A percentile compares a stretch with the other conserved stretches of the same genome.
These are phyloP conservation scores for Pseudomyrmex gracilis DNA, from an alignment of 1,140 invertebrate species.

Conservation along the genomic window DNA sequence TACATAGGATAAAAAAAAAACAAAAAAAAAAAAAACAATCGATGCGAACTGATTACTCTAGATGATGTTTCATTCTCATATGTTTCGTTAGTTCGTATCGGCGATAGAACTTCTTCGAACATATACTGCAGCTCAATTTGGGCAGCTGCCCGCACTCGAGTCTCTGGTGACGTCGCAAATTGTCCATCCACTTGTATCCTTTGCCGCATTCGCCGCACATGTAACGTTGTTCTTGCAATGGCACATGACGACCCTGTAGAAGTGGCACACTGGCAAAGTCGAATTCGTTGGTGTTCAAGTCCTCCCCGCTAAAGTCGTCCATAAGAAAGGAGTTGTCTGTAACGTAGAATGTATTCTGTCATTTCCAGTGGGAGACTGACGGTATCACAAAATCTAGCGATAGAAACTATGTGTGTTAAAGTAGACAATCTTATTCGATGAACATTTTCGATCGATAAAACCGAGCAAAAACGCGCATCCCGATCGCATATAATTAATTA, in stretches of 20 bases:
- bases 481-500: not conserved
- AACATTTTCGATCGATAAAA: not conserved
- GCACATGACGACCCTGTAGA: not conserved
- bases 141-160: conserved; percentile 83
- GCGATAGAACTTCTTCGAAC: conserved; percentile 74
- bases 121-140: conserved; percentile 79
- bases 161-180: conserved; percentile 80
- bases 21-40: no score
- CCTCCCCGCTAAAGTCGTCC: not conserved
- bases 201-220: conserved; percentile 76
- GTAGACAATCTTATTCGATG: no score
- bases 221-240: conserved; percentile 61
- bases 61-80: conserved; percentile 63
- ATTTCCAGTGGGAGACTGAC: not conserved
- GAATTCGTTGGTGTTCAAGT: not conserved
- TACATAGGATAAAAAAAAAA: no score
- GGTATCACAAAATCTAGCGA: not conserved
- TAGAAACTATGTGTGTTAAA: no score
- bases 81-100: conserved; percentile 75
- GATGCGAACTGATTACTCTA: not conserved
- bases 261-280: not conserved
- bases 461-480: not conserved
- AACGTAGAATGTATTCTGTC: conserved; percentile 48
- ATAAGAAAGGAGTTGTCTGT: conserved; percentile 40
- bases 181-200: conserved; percentile 75